Evolutionary conservation across 2,888 invertebrate genomes (phyloP), one percentile per base, ranked within the genome.

Genomic region (Eubasilissa splendida): DNA sequence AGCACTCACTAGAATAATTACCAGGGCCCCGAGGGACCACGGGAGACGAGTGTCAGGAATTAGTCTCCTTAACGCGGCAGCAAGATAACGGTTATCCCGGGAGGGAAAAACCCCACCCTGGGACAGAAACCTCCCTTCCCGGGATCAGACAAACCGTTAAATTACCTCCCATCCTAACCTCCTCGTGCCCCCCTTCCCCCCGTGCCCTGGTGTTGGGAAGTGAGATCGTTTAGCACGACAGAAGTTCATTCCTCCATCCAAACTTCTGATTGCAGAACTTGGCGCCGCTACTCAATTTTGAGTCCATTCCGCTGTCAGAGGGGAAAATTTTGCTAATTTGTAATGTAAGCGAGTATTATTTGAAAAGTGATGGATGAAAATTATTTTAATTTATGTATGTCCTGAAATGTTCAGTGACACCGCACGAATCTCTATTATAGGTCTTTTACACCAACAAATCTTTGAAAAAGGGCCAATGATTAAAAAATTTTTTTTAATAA

Each of bases 11-110:
- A 68, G 60, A 78, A 78, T 78, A 78, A 78, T 78, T 60, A 70
- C 71, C 42, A 8, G 52, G 50, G 73, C 71, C 76, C 50, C 54
- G 53, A 66, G 83, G 80, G 70, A 68, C 54, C 71, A 12, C 31
- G 71, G 71, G 71, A 81, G 83, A 81, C 83, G 83, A 81, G 83
- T 81, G 83, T 83, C 83, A 81, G 80, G 79, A 83, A 83, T 83
- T 83, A 83, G 83, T 70, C 81, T 83, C 83, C 79, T 80, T 81
- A 80, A 73, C 81, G 80, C 82, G 75, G 79, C 76, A 52, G 56
- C 70, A 52, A 83, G 83, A 83, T 83, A 83, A 81, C 78, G 76
- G 70, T 76, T 65, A 65, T 66, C 76, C 76, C 76, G 59, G 52
- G 60, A 31, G 59, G 59, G 50, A 11, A n/a, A 22, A 31, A 12